phyloP scores from a whole-genome alignment of 2,113 vertebrate genomes.

The Melanocharis versteri region DNA sequence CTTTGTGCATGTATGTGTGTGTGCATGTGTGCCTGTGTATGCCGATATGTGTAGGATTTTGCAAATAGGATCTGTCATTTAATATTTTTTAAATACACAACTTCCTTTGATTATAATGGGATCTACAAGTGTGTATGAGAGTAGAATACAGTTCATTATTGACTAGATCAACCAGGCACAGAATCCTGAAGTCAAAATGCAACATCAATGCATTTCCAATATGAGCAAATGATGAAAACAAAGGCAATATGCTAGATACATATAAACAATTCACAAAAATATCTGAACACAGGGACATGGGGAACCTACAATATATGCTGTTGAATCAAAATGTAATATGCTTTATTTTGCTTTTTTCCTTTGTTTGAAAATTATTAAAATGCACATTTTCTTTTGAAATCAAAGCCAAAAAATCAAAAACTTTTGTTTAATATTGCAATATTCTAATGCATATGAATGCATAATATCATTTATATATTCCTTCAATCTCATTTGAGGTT shows the following conservation, averaged over 20 bases:
- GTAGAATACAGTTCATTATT: background rate
- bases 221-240: background rate
- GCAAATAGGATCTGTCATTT: background rate
- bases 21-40: background rate
- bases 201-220: background rate
- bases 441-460: background rate
- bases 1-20: background rate
- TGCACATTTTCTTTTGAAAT: background rate
- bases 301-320: background rate
- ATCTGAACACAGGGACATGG: background rate
- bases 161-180: background rate
- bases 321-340: background rate
- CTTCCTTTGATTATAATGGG: background rate
- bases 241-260: background rate
- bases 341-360: background rate
- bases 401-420: background rate
- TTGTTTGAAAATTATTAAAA: background rate
- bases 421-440: background rate
- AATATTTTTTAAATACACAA: background rate
- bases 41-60: background rate
- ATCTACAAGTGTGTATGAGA: background rate
- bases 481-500: background rate
- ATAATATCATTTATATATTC: background rate
- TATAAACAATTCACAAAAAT: background rate
- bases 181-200: background rate